Evolutionary conservation across 2,797 vertebrate genomes (phyloP).

Genomic region (Rhynchonycteris naso): DNA sequence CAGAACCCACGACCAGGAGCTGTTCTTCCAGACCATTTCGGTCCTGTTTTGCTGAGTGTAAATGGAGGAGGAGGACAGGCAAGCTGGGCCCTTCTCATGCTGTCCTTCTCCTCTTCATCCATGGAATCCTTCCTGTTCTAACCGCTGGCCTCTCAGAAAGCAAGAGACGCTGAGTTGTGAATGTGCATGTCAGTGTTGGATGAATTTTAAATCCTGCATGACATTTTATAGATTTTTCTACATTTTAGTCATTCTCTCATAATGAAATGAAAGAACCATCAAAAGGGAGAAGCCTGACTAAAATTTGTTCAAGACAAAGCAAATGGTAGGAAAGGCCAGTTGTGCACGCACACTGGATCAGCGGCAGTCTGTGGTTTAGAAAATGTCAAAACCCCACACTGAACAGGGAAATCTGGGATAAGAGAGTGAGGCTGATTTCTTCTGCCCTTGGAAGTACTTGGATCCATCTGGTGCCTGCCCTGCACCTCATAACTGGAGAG

Average conservation of each 20-base stretch:
- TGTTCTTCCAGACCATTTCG: too few species aligned
- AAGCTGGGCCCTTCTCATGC: not conserved
- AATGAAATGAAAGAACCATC: not conserved
- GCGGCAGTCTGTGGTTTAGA: not conserved
- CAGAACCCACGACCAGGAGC: not conserved
- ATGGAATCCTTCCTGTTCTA: accelerated
- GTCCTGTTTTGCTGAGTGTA: not conserved
- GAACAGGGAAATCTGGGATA: not conserved
- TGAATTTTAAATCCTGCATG: not conserved
- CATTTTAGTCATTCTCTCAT: not conserved
- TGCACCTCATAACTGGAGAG: not conserved
- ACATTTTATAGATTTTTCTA: not conserved
- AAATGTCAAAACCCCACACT: not conserved
- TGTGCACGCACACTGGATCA: not conserved
- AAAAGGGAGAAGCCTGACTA: not conserved
- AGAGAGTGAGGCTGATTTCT: not conserved
- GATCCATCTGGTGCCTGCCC: not conserved
- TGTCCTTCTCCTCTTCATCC: not conserved
- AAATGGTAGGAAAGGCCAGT: not conserved
- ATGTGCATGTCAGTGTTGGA: not conserved
- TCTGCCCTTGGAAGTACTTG: not conserved
- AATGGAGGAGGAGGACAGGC: too few species aligned
- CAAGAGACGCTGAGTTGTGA: not conserved
- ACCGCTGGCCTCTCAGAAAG: not conserved
- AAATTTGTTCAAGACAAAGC: not conserved